Evolutionary conservation across 2,113 vertebrate species (phyloP), one percentile per base, ranked within the genome.

Genomic region (Solea solea): DNA sequence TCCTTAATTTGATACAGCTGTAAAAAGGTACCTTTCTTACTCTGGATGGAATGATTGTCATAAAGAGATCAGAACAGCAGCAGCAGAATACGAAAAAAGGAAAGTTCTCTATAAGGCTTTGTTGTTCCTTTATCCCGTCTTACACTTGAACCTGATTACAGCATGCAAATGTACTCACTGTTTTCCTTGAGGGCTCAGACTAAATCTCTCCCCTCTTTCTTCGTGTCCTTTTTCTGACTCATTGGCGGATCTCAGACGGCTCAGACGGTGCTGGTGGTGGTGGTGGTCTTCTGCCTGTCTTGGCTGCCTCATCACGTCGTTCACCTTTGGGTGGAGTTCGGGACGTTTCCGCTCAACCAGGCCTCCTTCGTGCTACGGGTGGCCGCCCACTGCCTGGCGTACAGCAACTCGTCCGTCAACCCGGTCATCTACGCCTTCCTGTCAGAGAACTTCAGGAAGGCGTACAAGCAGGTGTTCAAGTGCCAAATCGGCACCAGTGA

Each of bases 401-500:
- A 99, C 90, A 98, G 98, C 93, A 99, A 99, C 84, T 99, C 97
- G 8, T 99, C 97, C 0, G 95, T 99, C 78, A 99, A 99, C 76
- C 98, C 98, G 0, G 96, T 99, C 86, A 98, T 99, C 83, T 99
- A 99, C 0, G 98, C 95, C 0, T 99, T 99, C 74, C 95, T 99
- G 40, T 99, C 97, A 0, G 98, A 99, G 89, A 99, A 99, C 90
- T 99, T 99, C 91, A 89, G 98, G 76, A 96, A 98, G 82, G 97
- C 98, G 10, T 99, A 98, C 76, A 96, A 95, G 81, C 96, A 99
- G 87, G 97, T 98, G 74, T 99, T 98, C 90, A 95, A 92, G 60
- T 99, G 98, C 69, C 94, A 91, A 73, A 76, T 91, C 8, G 80
- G 88, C 0, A 34, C 76, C 65, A 81, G 84, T 0, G 80, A 91